Percentiles rank a stretch among this genome's conserved stretches.
phyloP scores from a whole-genome alignment of 2,888 invertebrate species.

The Ptychoptera contaminata region DNA sequence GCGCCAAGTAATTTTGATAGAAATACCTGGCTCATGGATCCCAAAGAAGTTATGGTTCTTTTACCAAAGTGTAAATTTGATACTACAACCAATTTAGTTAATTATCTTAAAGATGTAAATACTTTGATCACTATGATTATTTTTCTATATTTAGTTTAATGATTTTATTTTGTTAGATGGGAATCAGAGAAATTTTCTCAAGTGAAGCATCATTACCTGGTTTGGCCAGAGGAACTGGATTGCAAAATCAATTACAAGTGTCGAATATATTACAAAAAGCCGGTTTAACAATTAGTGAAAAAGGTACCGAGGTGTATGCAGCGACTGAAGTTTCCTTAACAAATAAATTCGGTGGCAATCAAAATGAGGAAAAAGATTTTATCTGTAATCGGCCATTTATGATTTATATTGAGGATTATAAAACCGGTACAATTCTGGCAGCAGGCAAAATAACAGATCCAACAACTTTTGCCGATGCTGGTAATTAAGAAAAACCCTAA shows the following conservation, averaged over 20 bases:
- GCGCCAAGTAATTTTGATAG: conserved; percentile 37
- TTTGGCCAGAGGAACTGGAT: conserved; percentile 40
- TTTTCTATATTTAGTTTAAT: background rate
- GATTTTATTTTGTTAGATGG: conserved; percentile 36
- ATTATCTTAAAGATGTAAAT: conserved; percentile 38
- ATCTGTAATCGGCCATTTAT: conserved; percentile 59
- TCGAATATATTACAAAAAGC: conserved; percentile 58
- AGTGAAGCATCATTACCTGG: conserved; percentile 53
- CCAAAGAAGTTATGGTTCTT: conserved; percentile 41
- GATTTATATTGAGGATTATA: conserved; percentile 64
- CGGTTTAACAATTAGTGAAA: conserved; percentile 61
- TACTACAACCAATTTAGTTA: conserved; percentile 44
- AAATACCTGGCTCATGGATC: conserved; percentile 42
- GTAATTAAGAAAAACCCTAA: too few species aligned
- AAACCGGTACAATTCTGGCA: conserved; percentile 54
- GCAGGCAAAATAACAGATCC: conserved; percentile 59
- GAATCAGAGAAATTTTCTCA: conserved; percentile 55
- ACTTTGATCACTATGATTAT: too few species aligned
- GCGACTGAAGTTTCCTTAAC: conserved; percentile 52
- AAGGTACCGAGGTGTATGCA: conserved; percentile 53
- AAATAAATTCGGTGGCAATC: conserved; percentile 53
- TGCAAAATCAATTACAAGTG: conserved; percentile 38
- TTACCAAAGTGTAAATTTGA: conserved; percentile 64
- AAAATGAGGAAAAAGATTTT: conserved; percentile 39
- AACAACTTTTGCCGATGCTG: conserved; percentile 10